Conservation (phyloP, 1,140 invertebrate species). For the Bradynema listronoti region DNA sequence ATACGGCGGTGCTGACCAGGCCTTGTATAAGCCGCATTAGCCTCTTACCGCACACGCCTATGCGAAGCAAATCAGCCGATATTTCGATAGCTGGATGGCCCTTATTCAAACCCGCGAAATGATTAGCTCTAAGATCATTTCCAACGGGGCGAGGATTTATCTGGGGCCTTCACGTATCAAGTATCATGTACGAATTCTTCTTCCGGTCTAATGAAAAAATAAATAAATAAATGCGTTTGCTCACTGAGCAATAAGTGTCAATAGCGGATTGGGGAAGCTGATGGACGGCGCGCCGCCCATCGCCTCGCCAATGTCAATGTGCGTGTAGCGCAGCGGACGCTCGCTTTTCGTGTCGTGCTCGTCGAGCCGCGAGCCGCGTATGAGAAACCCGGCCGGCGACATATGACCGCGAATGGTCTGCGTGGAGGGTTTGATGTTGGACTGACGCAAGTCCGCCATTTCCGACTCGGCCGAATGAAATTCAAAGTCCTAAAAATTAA, state of each 20-base stretch:
- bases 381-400: slow-evolving; percentile 35
- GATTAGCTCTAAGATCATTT: too few relatives aligned
- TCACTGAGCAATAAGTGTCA: slow-evolving; percentile 40
- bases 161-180: too few relatives aligned
- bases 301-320: slow-evolving; percentile 33
- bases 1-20: too few relatives aligned
- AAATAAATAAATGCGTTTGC: too few relatives aligned
- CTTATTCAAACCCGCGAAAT: too few relatives aligned
- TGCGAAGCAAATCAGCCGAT: too few relatives aligned
- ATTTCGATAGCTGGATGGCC: too few relatives aligned
- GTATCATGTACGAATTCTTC: too few relatives aligned
- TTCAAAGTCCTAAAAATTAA: slow-evolving; percentile 73
- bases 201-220: too few relatives aligned
- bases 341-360: slow-evolving; percentile 30
- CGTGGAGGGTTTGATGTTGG: slow-evolving; percentile 68
- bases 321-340: slow-evolving; percentile 39
- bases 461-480: slow-evolving; percentile 70
- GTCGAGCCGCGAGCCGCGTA: slow-evolving; percentile 36
- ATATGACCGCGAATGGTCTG: slow-evolving; percentile 37
- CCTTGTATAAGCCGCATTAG: too few relatives aligned
- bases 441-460: slow-evolving; percentile 81
- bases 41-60: too few relatives aligned
- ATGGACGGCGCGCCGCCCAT: slow-evolving; percentile 29
- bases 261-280: slow-evolving; percentile 30
- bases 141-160: too few relatives aligned